phyloP scores from a whole-genome alignment of 2,888 invertebrate genomes.

The Mythimna ferrago region DNA sequence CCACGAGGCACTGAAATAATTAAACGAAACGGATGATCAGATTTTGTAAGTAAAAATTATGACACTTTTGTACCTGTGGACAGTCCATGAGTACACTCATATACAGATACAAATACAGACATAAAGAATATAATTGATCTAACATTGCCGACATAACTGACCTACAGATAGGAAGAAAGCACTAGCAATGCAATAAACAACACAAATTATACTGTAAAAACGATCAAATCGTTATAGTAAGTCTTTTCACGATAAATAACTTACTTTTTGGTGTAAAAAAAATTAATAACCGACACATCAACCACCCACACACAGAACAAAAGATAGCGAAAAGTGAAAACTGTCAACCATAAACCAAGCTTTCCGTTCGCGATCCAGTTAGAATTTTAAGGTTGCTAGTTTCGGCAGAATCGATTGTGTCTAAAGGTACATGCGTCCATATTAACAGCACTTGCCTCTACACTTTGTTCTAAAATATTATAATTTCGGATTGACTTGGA shows the following conservation, averaged over 20 bases:
- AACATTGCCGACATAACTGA: too few species aligned
- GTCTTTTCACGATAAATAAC: neutral
- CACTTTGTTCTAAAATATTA: too few species aligned
- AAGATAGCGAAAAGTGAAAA: too few species aligned
- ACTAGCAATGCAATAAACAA: too few species aligned
- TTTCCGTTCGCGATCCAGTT: too few species aligned
- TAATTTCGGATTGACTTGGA: too few species aligned
- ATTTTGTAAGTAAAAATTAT: neutral
- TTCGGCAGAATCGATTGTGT: too few species aligned
- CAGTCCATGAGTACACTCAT: neutral
- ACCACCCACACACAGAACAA: too few species aligned
- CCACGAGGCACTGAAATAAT: slow-evolving; percentile 14
- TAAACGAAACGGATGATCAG: neutral
- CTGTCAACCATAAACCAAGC: too few species aligned
- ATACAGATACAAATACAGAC: neutral
- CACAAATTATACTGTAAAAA: neutral
- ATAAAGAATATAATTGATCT: neutral
- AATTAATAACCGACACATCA: neutral
- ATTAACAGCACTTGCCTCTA: too few species aligned
- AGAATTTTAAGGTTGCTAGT: too few species aligned
- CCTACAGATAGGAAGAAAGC: neutral
- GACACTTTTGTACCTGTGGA: slow-evolving; percentile 6
- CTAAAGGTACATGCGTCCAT: too few species aligned
- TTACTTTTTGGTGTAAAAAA: slow-evolving; percentile 1
- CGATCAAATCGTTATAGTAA: neutral